phyloP scores from a whole-genome alignment of 2,113 vertebrate genomes.

The Gavia stellata region DNA sequence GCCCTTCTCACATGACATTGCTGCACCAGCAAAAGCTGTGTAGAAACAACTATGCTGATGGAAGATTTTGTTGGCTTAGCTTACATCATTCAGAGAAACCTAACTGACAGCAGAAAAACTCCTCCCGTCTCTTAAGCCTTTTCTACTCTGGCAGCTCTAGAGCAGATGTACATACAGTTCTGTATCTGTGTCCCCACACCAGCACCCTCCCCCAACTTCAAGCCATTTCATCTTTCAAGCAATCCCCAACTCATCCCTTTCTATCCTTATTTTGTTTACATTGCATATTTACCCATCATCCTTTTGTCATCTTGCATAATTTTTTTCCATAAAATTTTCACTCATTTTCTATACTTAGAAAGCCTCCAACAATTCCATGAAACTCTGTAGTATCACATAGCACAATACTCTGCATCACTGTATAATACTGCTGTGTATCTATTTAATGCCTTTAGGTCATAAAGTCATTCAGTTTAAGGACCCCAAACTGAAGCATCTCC shows the following conservation, averaged over 20 bases:
- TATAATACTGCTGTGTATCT: neutral
- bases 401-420: neutral
- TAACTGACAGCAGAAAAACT: neutral
- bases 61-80: constrained; percentile 25
- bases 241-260: neutral
- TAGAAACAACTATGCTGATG: neutral
- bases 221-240: neutral
- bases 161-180: neutral
- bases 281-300: neutral
- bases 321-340: neutral
- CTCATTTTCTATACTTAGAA: neutral
- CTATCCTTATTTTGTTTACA: neutral
- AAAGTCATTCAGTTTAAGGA: neutral
- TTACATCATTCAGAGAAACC: constrained; percentile 9
- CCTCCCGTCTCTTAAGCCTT: neutral
- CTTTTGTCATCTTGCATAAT: neutral
- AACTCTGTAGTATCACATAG: neutral
- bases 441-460: neutral
- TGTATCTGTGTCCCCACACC: neutral
- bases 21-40: constrained; percentile 47
- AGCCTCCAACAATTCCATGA: neutral
- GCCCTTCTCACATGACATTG: constrained; percentile 25
- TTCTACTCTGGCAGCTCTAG: neutral
- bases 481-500: neutral
- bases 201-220: neutral